A percentile compares a stretch with the other conserved stretches of the same genome.
phyloP scores from a whole-genome alignment of 2,888 invertebrate genomes.

The Dolichomitus sp. region DNA sequence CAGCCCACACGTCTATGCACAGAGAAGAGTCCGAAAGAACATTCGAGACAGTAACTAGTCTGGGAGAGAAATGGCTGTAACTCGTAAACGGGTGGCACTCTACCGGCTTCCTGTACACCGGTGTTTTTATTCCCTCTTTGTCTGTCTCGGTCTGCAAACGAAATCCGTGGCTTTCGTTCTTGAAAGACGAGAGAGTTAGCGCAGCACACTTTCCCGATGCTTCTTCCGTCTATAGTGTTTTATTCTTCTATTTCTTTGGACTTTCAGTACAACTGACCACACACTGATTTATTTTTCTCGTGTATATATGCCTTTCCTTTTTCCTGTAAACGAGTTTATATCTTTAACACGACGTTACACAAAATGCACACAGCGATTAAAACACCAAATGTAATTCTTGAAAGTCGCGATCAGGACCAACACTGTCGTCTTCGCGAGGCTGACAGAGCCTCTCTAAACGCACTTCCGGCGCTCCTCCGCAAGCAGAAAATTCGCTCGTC shows the following conservation, averaged over 20 bases:
- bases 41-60: background rate
- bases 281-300: background rate
- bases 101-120: conserved; percentile 29
- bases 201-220: conserved; percentile 9
- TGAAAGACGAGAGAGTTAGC: conserved; percentile 6
- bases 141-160: background rate
- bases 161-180: conserved; percentile 1
- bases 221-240: background rate
- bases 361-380: conserved; percentile 8
- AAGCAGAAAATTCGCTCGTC: conserved; percentile 16
- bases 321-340: background rate
- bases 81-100: conserved; percentile 7
- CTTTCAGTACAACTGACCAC: background rate
- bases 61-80: background rate
- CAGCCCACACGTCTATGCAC: background rate
- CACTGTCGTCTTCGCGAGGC: background rate
- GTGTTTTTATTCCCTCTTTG: conserved; percentile 22
- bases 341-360: conserved; percentile 15
- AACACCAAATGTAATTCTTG: conserved; percentile 11
- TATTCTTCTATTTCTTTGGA: background rate
- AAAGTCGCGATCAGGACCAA: background rate
- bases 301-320: background rate
- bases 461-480: conserved; percentile 37
- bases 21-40: conserved; percentile 9
- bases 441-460: background rate